Evolutionary conservation across 2,113 vertebrate species (phyloP), one percentile per base, ranked within the genome.

Genomic region (Sardina pilchardus): DNA sequence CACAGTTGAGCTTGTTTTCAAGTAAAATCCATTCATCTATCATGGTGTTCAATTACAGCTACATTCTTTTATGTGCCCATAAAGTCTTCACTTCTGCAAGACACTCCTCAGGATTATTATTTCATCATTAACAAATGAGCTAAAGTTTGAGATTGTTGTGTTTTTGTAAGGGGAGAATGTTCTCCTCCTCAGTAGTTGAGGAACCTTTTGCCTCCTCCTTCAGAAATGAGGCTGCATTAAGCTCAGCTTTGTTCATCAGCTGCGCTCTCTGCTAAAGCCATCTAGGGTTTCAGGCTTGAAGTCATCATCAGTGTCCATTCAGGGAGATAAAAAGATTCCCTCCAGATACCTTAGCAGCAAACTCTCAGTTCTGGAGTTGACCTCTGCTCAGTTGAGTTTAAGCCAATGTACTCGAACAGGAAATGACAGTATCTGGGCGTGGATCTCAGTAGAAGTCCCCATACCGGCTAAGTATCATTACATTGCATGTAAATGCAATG

Each of bases 341-440:
- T 36, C 34, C 34, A 75, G 67, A 75, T 36, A 75, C 34, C 47
- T 80, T 63, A 42, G 63, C n/a, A 2, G 26, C 43, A 50, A 81
- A 26, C 81, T 85, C 21, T 85, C 9, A 45, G 48, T n/a, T 87
- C 85, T 84, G n/a, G 4, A 45, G 67, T 21, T 83, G 82, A 85
- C 80, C 78, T 83, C 42, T 56, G 48, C 45, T 86, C 56, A 81
- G 84, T 80, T 82, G 67, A 21, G 82, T 19, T 34, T 9, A 82
- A 45, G 44, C 84, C 71, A 86, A 50, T 84, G 87, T 45, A 86
- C 84, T 81, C 16, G 48, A 56, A 14, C 48, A 81, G 75, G 78
- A 89, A 83, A 34, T 5, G 30, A 81, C 26, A 81, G 53, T 80
- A 82, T 87, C 78, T 45, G 86, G 83, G 85, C 67, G 84, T 85